A percentile compares a stretch with the other conserved stretches of the same genome.
Conservation (phyloP, 2,113 vertebrate species). For the Sinocyclocheilus anshuiensis region DNA sequence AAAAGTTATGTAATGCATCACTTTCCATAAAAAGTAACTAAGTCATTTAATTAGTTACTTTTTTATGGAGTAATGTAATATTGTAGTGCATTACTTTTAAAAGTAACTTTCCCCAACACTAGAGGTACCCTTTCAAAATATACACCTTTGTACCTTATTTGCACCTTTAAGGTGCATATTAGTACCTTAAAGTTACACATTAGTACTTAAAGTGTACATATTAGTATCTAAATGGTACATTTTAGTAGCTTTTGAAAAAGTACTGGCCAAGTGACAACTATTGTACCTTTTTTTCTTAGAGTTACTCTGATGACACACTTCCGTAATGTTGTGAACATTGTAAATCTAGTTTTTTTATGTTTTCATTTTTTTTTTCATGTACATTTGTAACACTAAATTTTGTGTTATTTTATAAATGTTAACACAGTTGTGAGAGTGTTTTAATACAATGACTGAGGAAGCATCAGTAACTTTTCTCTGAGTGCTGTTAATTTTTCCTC, state of each 20-base stretch:
- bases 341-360: background rate
- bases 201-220: background rate
- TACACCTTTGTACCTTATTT: background rate
- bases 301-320: background rate
- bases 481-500: background rate
- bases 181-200: background rate
- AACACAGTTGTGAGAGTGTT: too few species aligned
- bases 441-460: too few species aligned
- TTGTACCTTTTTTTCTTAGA: background rate
- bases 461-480: too few species aligned
- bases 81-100: too few species aligned
- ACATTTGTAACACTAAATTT: background rate
- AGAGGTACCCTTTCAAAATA: background rate
- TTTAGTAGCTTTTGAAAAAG: background rate
- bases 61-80: too few species aligned
- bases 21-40: too few species aligned
- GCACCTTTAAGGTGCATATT: background rate
- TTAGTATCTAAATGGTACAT: background rate
- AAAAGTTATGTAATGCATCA: too few species aligned
- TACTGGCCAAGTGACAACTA: background rate
- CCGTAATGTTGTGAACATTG: background rate
- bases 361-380: background rate
- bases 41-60: too few species aligned
- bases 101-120: background rate
- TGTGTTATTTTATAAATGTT: background rate